phyloP scores from a whole-genome alignment of 2,888 invertebrate species.

The Ferdinandea cuprea region DNA sequence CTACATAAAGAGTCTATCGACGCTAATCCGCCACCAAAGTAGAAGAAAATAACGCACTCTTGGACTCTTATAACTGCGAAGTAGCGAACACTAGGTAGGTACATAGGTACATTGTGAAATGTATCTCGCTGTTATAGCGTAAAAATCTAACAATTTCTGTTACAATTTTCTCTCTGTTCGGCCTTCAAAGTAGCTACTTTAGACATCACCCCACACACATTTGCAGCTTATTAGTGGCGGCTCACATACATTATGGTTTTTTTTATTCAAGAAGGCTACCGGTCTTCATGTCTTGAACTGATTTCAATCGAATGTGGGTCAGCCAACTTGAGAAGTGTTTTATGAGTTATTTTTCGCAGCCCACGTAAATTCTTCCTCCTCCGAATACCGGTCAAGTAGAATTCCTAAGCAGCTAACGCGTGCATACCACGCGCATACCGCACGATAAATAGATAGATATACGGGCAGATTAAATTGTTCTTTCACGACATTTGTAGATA shows the following conservation, averaged over 20 bases:
- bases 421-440: background rate
- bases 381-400: slow-evolving; percentile 16
- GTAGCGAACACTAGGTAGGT: too few species aligned
- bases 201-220: slow-evolving; percentile 23
- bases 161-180: slow-evolving; percentile 33
- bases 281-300: slow-evolving; percentile 36
- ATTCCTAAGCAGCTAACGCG: slow-evolving; percentile 34
- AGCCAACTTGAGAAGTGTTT: slow-evolving; percentile 15
- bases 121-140: slow-evolving; percentile 17
- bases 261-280: slow-evolving; percentile 11
- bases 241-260: background rate
- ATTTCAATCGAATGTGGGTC: slow-evolving; percentile 41
- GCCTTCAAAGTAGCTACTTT: slow-evolving; percentile 40
- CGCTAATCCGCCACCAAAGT: background rate
- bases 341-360: slow-evolving; percentile 20
- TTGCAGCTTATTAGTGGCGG: slow-evolving; percentile 20
- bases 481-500: background rate
- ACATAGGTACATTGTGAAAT: slow-evolving; percentile 26
- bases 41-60: slow-evolving; percentile 15
- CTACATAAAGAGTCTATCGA: background rate
- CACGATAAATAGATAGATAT: too few species aligned
- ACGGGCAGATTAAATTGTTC: slow-evolving; percentile 26
- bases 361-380: slow-evolving; percentile 13
- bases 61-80: too few species aligned
- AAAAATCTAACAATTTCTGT: slow-evolving; percentile 24